A percentile compares a stretch with the other conserved stretches of the same genome.
Conservation (phyloP, 2,113 vertebrate species). For the Girardinichthys multiradiatus region DNA sequence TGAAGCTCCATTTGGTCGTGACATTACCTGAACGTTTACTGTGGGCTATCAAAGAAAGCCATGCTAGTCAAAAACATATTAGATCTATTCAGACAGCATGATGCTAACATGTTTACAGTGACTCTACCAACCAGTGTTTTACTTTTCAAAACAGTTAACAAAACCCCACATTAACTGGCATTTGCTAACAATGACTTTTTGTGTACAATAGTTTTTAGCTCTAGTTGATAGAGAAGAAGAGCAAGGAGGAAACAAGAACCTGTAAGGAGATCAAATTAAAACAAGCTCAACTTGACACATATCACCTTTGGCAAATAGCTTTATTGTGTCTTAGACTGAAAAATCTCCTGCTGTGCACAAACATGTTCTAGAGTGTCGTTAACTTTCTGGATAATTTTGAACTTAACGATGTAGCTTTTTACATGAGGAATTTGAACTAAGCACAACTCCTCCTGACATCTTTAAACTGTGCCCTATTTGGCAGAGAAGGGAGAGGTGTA, state of each 20-base stretch:
- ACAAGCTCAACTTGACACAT: background rate
- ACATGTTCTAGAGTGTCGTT: background rate
- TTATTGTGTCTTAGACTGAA: background rate
- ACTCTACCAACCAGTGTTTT: no score
- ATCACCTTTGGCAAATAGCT: background rate
- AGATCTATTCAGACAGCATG: no score
- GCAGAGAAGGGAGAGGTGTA: background rate
- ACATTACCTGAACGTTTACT: no score
- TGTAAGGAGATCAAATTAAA: background rate
- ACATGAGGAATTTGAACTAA: no score
- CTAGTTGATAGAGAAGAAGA: no score
- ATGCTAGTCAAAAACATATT: no score
- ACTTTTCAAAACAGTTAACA: no score
- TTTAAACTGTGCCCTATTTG: background rate
- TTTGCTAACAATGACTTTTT: background rate
- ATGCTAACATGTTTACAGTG: no score
- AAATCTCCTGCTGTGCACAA: background rate
- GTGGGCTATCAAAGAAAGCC: no score
- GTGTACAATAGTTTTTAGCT: no score
- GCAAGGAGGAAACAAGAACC: no score
- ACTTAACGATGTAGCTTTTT: background rate
- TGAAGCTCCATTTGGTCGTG: no score
- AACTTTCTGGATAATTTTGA: background rate
- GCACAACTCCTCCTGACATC: background rate
- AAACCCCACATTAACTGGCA: background rate